Conservation (phyloP, 2,113 vertebrate species). For the Pavo muticus region DNA sequence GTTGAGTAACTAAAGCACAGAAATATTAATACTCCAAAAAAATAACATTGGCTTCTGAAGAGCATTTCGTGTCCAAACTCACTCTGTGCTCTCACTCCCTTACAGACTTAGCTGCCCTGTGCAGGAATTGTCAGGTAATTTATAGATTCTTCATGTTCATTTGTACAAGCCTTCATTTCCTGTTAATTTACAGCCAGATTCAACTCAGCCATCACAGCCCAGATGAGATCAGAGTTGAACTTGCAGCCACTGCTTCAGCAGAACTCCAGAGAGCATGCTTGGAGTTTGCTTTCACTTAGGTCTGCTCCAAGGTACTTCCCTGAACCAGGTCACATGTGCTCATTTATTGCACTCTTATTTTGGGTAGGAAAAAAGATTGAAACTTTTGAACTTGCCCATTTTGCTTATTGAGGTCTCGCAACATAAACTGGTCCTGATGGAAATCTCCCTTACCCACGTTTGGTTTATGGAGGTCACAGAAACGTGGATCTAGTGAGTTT, state of each 20-base stretch:
- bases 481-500: background rate
- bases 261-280: background rate
- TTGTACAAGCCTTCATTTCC: constrained; percentile 60
- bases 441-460: background rate
- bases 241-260: background rate
- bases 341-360: background rate
- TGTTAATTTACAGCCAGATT: constrained; percentile 57
- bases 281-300: background rate
- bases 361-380: background rate
- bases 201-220: background rate
- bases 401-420: accelerated
- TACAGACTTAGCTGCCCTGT: constrained; percentile 2
- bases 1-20: constrained; percentile 13
- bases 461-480: background rate
- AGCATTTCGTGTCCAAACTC: constrained; percentile 1
- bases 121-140: constrained; percentile 36
- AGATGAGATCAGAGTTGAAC: constrained; percentile 58
- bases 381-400: background rate
- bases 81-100: constrained; percentile 8
- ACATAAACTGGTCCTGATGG: background rate
- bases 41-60: constrained; percentile 22
- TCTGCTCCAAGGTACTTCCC: background rate
- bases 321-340: background rate
- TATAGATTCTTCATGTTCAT: constrained; percentile 13
- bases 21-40: constrained; percentile 14